Evolutionary conservation across 2,797 vertebrate genomes (phyloP), one percentile per base, ranked within the genome.

Genomic region (Champsocephalus esox): DNA sequence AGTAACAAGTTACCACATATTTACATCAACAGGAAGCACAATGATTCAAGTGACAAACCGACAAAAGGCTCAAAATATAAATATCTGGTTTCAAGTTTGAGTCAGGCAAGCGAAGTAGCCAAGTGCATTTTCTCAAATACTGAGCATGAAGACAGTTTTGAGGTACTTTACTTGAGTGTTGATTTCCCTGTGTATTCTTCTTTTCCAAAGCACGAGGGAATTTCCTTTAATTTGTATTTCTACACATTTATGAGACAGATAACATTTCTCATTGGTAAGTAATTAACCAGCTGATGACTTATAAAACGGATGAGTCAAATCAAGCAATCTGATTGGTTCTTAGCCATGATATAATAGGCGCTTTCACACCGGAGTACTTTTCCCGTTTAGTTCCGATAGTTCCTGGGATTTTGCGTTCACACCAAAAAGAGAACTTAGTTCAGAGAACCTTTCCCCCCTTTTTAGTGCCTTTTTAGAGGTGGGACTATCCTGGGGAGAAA

Each of bases 1-100:
- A 86, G 81, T 83, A 66, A 57, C 54, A 85, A 86, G 81, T 83
- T 62, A 57, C 54, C 44, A 48, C 44, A 48, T 5, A 63, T 65
- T 66, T 51, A 45, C 48, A 80, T 62, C 10, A 32, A 34, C 34
- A 38, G 5, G 5, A 56, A 7, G 19, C 19, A 1, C 7, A 66
- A 19, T 9, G 21, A 21, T 9, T 21, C 13, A 12, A 32, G 13
- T 38, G 48, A 46, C 49, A 44, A 24, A 51, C 17, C 28, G 28
- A 28, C 28, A 57, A 2, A 68, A 5, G 21, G 66, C 9, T 2
- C 9, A 9, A 38, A 38, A 38, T 8, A n/a, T 28, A 48, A 38
- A 45, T 48, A 48, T 34, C 8, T 38, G 7, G 9, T 38, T 9
- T 28, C 6, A 38, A 38, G 34, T 38, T 38, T 52, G 48, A 34